Conservation (phyloP, 2,888 invertebrate genomes). For the Apodemia hepburni region DNA sequence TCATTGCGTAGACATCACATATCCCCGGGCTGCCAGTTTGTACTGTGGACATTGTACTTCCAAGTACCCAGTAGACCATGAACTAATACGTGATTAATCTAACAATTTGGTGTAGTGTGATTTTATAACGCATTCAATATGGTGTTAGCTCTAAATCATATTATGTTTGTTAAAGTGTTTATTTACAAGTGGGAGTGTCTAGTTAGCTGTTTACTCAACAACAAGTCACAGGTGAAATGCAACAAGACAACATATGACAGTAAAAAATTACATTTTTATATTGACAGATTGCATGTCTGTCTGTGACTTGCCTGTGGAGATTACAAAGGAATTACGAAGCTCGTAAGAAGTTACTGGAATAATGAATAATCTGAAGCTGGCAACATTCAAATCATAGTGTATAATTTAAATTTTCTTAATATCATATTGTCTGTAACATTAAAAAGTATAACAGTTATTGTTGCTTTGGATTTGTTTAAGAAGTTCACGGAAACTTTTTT, state of each 20-base stretch:
- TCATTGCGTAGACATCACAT: conserved; percentile 58
- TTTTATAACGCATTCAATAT: conserved; percentile 13
- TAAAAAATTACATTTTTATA: not conserved
- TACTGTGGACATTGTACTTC: conserved; percentile 5
- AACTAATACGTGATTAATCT: conserved; percentile 14
- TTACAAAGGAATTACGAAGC: not conserved
- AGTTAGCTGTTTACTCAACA: conserved; percentile 3
- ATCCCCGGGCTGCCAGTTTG: conserved; percentile 13
- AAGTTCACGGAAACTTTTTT: not conserved
- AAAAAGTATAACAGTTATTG: conserved; percentile 2
- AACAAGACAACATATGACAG: not conserved
- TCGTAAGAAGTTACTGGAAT: not conserved
- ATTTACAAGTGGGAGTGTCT: conserved; percentile 7
- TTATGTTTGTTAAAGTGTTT: conserved; percentile 11
- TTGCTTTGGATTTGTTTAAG: conserved; percentile 2
- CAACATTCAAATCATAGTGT: not conserved
- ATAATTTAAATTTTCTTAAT: conserved; percentile 1
- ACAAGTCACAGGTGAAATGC: conserved; percentile 2
- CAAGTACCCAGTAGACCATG: conserved; percentile 12
- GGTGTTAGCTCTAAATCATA: conserved; percentile 9
- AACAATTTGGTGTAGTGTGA: conserved; percentile 9
- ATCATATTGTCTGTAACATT: conserved; percentile 7
- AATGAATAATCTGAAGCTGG: not conserved
- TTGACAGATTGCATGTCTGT: not conserved
- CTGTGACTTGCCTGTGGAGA: conserved; percentile 1